These are phyloP conservation scores for Pseudopleuronectes americanus DNA, from an alignment of 2,797 vertebrate species.

Conservation along the genomic window DNA sequence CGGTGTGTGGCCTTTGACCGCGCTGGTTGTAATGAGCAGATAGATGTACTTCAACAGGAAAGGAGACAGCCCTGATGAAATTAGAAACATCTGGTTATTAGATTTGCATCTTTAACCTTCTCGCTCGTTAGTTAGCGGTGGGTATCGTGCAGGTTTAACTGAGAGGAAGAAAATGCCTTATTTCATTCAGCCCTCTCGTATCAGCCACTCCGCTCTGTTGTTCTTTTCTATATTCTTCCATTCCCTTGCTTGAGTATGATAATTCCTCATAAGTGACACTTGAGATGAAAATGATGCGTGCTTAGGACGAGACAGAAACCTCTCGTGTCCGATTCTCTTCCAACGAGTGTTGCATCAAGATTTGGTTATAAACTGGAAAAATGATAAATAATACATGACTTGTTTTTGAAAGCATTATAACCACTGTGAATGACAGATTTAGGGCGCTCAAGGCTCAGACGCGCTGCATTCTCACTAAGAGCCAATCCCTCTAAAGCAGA, in stretches of 20 bases:
- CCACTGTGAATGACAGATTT: constrained; percentile 66
- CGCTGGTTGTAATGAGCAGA: constrained; percentile 57
- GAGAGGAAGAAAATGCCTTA: constrained; percentile 17
- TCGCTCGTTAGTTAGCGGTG: constrained; percentile 29
- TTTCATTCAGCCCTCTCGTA: constrained; percentile 19
- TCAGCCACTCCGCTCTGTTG: constrained; percentile 16
- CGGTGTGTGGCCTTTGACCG: constrained; percentile 30
- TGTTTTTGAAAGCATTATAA: constrained; percentile 60
- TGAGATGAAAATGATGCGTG: constrained; percentile 36
- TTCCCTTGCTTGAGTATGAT: constrained; percentile 22
- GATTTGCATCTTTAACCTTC: constrained; percentile 64
- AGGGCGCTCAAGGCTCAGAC: constrained; percentile 38
- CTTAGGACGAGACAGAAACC: constrained; percentile 41
- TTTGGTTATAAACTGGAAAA: constrained; percentile 44
- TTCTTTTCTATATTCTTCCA: constrained; percentile 20
- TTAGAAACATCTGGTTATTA: constrained; percentile 62
- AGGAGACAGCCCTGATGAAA: constrained; percentile 57
- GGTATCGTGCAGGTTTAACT: constrained; percentile 45
- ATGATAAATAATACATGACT: constrained; percentile 58
- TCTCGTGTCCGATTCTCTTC: constrained; percentile 22
- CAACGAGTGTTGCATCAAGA: constrained; percentile 24
- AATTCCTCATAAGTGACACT: constrained; percentile 59
- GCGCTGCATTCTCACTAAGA: constrained; percentile 18
- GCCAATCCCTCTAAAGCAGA: constrained; percentile 32
- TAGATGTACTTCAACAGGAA: constrained; percentile 43